Conservation (phyloP, 1,140 invertebrate species). For the Anoplolepis gracilipes region DNA sequence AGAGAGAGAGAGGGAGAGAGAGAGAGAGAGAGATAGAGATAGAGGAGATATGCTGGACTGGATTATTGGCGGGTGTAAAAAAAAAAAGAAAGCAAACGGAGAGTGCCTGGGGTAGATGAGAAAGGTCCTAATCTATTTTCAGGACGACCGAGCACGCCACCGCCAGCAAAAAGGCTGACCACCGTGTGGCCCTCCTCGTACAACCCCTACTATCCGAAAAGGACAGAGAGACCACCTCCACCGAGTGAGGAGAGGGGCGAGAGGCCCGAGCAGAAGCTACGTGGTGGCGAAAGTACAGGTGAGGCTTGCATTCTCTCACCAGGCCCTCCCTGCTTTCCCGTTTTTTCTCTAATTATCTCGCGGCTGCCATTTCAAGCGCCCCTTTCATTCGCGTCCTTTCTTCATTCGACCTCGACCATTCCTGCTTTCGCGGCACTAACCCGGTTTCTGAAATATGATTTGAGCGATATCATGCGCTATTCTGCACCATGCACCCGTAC, state of each 20-base stretch:
- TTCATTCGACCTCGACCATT: slow-evolving; percentile 17
- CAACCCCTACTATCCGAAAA: slow-evolving; percentile 81
- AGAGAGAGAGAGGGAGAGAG: background rate
- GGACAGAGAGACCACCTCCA: slow-evolving; percentile 80
- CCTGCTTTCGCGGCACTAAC: slow-evolving; percentile 42
- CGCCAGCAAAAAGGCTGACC: slow-evolving; percentile 79
- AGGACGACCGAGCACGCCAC: slow-evolving; percentile 81
- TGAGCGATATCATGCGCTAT: slow-evolving; percentile 71
- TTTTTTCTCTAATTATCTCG: slow-evolving; percentile 52
- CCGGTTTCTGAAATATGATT: slow-evolving; percentile 21
- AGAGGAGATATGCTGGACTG: background rate
- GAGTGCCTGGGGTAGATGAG: slow-evolving; percentile 79
- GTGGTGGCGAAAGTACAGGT: slow-evolving; percentile 80
- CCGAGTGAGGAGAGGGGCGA: slow-evolving; percentile 79
- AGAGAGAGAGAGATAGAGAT: background rate
- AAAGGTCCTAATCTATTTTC: slow-evolving; percentile 82
- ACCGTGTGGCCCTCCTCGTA: slow-evolving; percentile 81
- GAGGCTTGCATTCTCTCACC: slow-evolving; percentile 78
- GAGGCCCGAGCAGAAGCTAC: slow-evolving; percentile 79
- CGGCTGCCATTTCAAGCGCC: slow-evolving; percentile 18
- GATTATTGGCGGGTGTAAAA: slow-evolving; percentile 45
- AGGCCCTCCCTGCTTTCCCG: slow-evolving; percentile 65
- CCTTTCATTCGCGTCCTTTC: slow-evolving; percentile 9
- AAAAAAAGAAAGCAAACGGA: slow-evolving; percentile 34
- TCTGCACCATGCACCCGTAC: slow-evolving; percentile 80